Evolutionary conservation across 1,140 invertebrate species (phyloP), one percentile per base, ranked within the genome.

Genomic region (Drosophila varians): DNA sequence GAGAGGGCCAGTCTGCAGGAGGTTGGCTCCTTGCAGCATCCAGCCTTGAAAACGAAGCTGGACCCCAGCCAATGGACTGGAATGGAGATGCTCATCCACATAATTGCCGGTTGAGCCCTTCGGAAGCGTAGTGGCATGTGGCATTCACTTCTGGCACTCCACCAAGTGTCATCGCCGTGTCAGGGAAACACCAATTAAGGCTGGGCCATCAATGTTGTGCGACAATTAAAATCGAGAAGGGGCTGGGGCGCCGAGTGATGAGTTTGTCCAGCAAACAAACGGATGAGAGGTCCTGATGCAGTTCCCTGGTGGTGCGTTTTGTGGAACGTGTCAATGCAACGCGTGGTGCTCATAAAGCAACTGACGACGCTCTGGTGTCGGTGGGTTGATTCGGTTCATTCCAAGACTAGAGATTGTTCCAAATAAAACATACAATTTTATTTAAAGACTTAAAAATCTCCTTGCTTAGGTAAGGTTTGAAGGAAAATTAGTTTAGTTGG

Each of bases 301-400:
- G 53, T 47, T 28, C 46, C 34, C 26, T 68, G 28, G 8, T 42
- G 21, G 42, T 61, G 56, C 46, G 25, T 38, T 42, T 46, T 71
- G 47, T 64, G 82, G 55, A 80, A 86, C 80, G 80, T 86, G 80
- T 65, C 73, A 61, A 4, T 87, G 80, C 80, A 86, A 87, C 42
- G 52, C 46, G 18, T 40, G 51, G 42, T 9, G 14, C 66, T 71
- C 74, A 84, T 84, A 84, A 84, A 70, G 78, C 54, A 46, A 26
- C 21, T 40, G 40, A 43, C 49, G 31, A 51, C 21, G 55, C 21
- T 47, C 9, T 23, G 36, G 12, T 31, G n/a, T 26, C 51, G 28
- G 36, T 57, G 53, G 3, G 9, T 28, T 28, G 26, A 28, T 28
- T 28, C 7, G 42, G 54, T 21, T 4, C 36, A n/a, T 9, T 25